A percentile compares a stretch with the other conserved stretches of the same genome.
Conservation (phyloP, 2,888 invertebrate genomes). For the Schizaphis graminum region DNA sequence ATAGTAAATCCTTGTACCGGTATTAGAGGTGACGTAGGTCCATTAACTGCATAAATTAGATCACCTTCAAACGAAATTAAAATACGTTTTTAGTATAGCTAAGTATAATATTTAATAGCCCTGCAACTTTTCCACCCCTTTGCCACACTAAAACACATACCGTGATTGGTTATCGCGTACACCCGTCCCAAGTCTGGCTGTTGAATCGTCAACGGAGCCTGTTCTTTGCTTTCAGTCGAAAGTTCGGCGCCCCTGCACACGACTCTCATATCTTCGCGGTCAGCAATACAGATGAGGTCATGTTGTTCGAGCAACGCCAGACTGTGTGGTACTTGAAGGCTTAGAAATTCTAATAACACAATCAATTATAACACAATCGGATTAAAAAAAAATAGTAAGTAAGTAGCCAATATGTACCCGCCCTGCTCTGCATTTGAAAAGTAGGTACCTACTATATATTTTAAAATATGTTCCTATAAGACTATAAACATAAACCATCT, state of each 20-base stretch:
- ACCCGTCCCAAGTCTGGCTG: slow-evolving; percentile 88
- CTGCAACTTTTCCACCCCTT: not conserved
- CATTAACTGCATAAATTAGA: slow-evolving; percentile 86
- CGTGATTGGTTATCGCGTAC: slow-evolving; percentile 78
- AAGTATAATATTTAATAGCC: not conserved
- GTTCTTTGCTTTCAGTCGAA: slow-evolving; percentile 51
- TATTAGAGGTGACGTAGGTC: slow-evolving; percentile 82
- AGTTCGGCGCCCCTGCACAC: slow-evolving; percentile 66
- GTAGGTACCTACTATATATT: not conserved
- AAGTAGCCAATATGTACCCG: too few species aligned
- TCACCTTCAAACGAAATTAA: slow-evolving; percentile 74
- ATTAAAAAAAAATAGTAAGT: not conserved
- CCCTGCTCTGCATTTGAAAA: not conserved
- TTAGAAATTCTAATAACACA: slow-evolving; percentile 67
- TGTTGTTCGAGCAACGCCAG: slow-evolving; percentile 88
- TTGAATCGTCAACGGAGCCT: slow-evolving; percentile 80
- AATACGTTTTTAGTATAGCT: not conserved
- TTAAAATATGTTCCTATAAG: not conserved
- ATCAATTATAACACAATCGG: not conserved
- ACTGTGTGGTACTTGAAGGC: slow-evolving; percentile 82
- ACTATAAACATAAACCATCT: not conserved
- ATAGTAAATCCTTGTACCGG: slow-evolving; percentile 85
- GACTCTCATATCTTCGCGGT: slow-evolving; percentile 90
- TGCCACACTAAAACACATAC: slow-evolving; percentile 59
- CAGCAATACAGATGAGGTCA: slow-evolving; percentile 93